phyloP scores from a whole-genome alignment of 2,113 vertebrate species.

The Potamarius usumacintae region DNA sequence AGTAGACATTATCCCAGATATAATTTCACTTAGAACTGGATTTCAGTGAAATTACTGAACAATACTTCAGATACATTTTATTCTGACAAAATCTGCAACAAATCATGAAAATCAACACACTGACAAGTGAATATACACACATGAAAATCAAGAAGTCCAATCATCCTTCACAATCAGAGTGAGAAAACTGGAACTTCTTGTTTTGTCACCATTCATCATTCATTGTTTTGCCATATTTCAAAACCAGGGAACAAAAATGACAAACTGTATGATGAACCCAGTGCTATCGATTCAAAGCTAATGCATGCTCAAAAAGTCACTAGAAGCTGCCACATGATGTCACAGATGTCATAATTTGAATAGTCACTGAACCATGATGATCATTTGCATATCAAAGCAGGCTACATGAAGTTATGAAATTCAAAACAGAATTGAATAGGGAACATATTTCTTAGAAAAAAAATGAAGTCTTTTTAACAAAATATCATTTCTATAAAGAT shows the following conservation, averaged over 20 bases:
- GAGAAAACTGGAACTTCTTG: not conserved
- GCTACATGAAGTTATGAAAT: not conserved
- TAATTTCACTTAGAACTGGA: not conserved
- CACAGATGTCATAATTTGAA: not conserved
- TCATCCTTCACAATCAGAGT: not conserved
- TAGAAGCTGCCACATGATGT: not conserved
- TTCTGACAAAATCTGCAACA: not conserved
- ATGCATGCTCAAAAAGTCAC: not conserved
- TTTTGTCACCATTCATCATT: not conserved
- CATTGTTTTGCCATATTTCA: slow-evolving; percentile 1
- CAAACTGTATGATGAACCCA: not conserved
- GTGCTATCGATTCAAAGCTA: not conserved
- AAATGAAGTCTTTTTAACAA: no score
- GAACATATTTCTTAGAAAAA: no score
- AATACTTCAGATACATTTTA: not conserved
- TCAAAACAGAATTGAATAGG: not conserved
- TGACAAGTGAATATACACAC: not conserved
- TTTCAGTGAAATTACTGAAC: not conserved
- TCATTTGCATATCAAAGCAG: not conserved
- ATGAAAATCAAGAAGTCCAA: not conserved
- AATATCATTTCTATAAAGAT: not conserved
- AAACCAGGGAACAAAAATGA: not conserved
- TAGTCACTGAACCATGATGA: not conserved
- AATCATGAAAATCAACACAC: not conserved
- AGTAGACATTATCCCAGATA: not conserved